Conservation (phyloP, 53 echinoderm and acorn worm species). For the Paracentrotus lividus region DNA sequence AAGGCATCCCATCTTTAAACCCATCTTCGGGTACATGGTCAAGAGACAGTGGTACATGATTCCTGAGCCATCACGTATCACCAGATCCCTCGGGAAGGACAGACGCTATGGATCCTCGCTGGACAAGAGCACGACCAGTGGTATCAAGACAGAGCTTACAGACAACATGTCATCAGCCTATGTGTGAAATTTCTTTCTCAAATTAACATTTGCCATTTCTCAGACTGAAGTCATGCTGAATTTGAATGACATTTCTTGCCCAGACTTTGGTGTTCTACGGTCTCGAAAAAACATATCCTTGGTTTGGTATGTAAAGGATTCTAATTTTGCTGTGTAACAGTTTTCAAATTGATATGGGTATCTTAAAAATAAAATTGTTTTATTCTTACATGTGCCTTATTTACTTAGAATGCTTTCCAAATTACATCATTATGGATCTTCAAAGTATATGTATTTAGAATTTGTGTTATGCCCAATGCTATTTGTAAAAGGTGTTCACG, state of each 20-base stretch:
- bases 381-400: too few species aligned
- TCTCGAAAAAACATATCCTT: too few species aligned
- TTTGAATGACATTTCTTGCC: background rate
- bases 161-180: slow-evolving; percentile 4
- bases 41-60: slow-evolving; percentile 65
- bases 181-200: slow-evolving; percentile 17
- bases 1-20: slow-evolving; percentile 77
- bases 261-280: too few species aligned
- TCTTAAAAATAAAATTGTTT: too few species aligned
- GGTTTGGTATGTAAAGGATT: too few species aligned
- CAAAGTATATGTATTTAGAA: too few species aligned
- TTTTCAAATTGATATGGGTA: too few species aligned
- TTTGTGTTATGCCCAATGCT: too few species aligned
- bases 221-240: background rate
- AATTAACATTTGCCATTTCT: background rate
- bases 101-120: background rate
- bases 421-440: too few species aligned
- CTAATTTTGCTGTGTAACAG: too few species aligned
- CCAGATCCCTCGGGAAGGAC: slow-evolving; percentile 50
- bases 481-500: too few species aligned
- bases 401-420: too few species aligned
- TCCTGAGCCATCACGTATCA: slow-evolving; percentile 61
- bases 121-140: background rate
- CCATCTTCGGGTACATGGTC: slow-evolving; percentile 71
- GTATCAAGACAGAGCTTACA: slow-evolving; percentile 44